Evolutionary conservation across 2,888 invertebrate species (phyloP), one percentile per base, ranked within the genome.

Genomic region (Agrochola lychnidis): DNA sequence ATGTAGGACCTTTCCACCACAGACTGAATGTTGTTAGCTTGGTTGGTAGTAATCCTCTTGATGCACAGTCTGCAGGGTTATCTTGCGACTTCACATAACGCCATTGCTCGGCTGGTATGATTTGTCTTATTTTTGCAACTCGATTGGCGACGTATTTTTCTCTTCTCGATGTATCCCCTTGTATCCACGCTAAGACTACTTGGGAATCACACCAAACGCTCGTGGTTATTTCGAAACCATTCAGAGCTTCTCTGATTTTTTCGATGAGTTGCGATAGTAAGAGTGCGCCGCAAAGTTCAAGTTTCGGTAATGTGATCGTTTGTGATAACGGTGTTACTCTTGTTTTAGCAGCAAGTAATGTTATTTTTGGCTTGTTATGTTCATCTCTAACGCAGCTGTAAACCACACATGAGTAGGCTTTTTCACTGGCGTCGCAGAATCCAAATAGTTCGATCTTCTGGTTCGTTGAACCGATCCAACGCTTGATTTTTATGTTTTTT

Each of bases 101-200:
- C 12, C n/a, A n/a, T n/a, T 56, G 14, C 25, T 14, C 57, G 25
- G 25, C 14, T 57, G 25, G 57, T 57, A 57, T 57, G 14, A 57
- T 25, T 25, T 57, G 14, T 57, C n/a, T 25, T 14, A 57, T 57
- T 57, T 57, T 56, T 25, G n/a, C 25, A 7, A 25, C 25, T 25
- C 14, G 25, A 57, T 25, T 25, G 2, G n/a, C 6, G n/a, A 14
- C 14, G 57, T 57, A 25, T 25, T 25, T 25, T 57, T 16, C 48
- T 12, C 45, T 45, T 45, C 30, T 45, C n/a, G 2, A 25, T 14
- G 25, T 57, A 19, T 25, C 25, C 14, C 57, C 56, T 2, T 57
- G 25, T 57, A 57, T 57, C 14, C 57, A 86, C 2, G 81, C 84
- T 14, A 87, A 42, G 0, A 83, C 84, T 30, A 30, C 30, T 30